These are phyloP conservation scores for Misgurnus mizolepis DNA, from an alignment of 2,113 vertebrate species.

Conservation along the genomic window DNA sequence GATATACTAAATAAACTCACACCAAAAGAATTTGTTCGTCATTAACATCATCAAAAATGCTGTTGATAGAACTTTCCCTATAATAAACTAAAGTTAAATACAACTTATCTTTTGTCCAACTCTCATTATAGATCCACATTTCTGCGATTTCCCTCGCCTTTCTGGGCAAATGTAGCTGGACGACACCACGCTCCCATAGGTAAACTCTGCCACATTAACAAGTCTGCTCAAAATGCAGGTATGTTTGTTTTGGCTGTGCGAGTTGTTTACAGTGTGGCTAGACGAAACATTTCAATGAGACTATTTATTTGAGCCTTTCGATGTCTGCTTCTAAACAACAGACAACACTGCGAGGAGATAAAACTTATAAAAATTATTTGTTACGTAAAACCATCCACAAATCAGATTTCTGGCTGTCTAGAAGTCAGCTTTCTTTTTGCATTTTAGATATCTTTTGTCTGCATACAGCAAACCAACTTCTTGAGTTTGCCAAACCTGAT, in stretches of 20 bases:
- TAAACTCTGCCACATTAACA: conserved; percentile 20
- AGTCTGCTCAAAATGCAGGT: conserved; percentile 28
- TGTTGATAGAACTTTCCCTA: too few relatives aligned
- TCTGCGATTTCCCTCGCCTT: background rate
- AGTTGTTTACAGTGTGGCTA: conserved; percentile 41
- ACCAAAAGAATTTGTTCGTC: too few relatives aligned
- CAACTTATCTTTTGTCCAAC: too few relatives aligned
- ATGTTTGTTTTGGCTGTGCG: conserved; percentile 45
- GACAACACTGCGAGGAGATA: background rate
- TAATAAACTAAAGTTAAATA: background rate
- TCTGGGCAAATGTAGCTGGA: background rate
- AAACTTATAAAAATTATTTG: too few relatives aligned
- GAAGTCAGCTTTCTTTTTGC: too few relatives aligned
- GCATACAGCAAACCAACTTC: too few relatives aligned
- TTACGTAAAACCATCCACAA: too few relatives aligned
- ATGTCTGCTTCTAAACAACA: background rate
- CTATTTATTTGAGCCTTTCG: conserved; percentile 28
- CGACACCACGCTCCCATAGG: background rate
- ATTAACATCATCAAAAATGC: too few relatives aligned
- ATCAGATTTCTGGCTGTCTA: too few relatives aligned
- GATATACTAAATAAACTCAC: too few relatives aligned
- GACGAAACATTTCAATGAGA: conserved; percentile 34
- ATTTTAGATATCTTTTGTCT: too few relatives aligned
- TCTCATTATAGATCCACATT: background rate
- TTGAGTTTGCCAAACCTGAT: too few relatives aligned